Evolutionary conservation across 1,140 invertebrate species (phyloP), one percentile per base, ranked within the genome.

Genomic region (Akabosia matsudoensis): DNA sequence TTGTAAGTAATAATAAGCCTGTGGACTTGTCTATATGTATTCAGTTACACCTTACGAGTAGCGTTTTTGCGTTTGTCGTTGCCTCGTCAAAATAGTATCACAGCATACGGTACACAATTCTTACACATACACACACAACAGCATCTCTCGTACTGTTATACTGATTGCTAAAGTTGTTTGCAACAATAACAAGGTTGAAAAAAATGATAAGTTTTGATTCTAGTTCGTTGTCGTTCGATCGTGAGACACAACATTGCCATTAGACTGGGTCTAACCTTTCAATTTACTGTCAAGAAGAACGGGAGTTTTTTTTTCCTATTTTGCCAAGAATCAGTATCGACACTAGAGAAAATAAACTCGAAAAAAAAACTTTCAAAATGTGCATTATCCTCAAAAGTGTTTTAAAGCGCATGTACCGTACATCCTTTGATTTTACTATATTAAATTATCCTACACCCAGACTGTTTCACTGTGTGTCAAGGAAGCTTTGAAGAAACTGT

Each of bases 231-330:
- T 56, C 54, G 54, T 56, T 13, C 14, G 54, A 56, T 13, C 14
- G 54, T 22, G 54, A 45, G 37, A 45, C 7, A 45, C 7, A 45
- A 18, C 37, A 45, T 7, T 18, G 37, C 7, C 7, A 45, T 10
- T 45, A 7, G 37, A n/a, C 4, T 22, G 24, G n/a, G 54, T 13
- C 7, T 18, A 45, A 18, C 37, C 54, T 22, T 24, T 61, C n/a
- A 61, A 31, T 67, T 67, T 30, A 67, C 61, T 67, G 61, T 67
- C 61, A 67, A 67, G 61, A 45, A 7, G 31, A 67, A 67, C 61
- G 61, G 61, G 61, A 67, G 61, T 67, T 67, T 67, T 56, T 67
- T 61, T 10, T n/a, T n/a, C n/a, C n/a, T n/a, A n/a, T n/a, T n/a
- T n/a, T n/a, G n/a, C n/a, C n/a, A n/a, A n/a, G n/a, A n/a, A n/a